Base-by-base conservation (phyloP, 2,113 vertebrate genomes). In the Odocoileus hemionus region DNA sequence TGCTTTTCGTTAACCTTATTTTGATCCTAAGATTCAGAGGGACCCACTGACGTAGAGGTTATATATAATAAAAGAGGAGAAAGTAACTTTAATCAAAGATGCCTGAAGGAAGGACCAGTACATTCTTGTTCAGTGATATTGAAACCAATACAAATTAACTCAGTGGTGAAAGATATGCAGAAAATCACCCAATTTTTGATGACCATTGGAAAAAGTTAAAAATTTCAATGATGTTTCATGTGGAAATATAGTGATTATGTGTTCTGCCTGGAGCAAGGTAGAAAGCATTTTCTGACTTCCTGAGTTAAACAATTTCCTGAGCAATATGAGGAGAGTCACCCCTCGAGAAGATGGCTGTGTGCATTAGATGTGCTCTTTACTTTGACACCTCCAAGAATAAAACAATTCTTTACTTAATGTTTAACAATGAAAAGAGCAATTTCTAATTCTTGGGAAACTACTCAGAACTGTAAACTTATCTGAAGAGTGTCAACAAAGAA, bases 91-190 rank as follows among this genome's bases (percentile, higher is more conserved):
- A 95, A 96, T 96, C 57, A 94, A 94, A 93, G 60, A 50, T 89
- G 36, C 36, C 87, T 89, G 79, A 52, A 90, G 94, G 83, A 96
- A 95, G 52, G 43, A 87, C 79, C 47, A 19, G 26, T 26, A 36
- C 26, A 50, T 93, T 94, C 45, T 26, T 25, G 39, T 82, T 94
- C 78, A 87, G 45, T 80, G 57, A 64, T 91, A 95, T 5, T 85
- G 79, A 97, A 85, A 84, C 57, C 79, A 95, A 89, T n/a, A 74
- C 36, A 92, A 89, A 96, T 84, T 79, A 96, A 57, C 70, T 91
- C 57, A 82, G 45, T 43, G 61, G 54, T 60, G 78, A 89, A 83
- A 92, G 26, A 95, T 30, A 58, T 12, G 17, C 21, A 58, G 86
- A 74, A 74, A 95, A 54, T 67, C 79, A 55, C n/a, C 33, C 74